These are phyloP conservation scores for Peromyscus melanophrys DNA, from an alignment of 2,797 vertebrate species.

Conservation along the genomic window DNA sequence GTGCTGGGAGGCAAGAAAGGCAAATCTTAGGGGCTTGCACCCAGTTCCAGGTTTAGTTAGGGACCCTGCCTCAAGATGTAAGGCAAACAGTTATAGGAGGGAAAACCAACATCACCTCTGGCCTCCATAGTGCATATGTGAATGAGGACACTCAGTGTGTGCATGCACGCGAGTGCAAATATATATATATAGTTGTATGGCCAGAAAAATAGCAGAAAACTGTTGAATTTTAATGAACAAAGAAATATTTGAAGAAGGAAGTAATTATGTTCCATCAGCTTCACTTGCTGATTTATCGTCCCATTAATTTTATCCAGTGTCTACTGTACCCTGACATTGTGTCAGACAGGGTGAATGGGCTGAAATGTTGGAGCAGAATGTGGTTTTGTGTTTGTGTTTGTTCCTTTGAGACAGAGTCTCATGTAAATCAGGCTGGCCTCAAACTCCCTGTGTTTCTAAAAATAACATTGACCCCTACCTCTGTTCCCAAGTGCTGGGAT, in stretches of 20 bases:
- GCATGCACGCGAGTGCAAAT: too few relatives aligned
- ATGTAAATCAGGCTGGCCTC: neutral
- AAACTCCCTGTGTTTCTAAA: neutral
- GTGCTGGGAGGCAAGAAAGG: neutral
- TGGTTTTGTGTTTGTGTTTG: neutral
- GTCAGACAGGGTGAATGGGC: neutral
- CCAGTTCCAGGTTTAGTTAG: neutral
- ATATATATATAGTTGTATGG: neutral
- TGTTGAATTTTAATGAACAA: constrained; percentile 15
- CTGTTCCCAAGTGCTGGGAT: neutral
- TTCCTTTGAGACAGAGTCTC: neutral
- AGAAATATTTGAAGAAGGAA: constrained; percentile 64
- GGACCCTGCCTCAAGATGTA: neutral
- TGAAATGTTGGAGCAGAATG: neutral
- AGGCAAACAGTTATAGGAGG: neutral
- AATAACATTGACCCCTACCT: neutral
- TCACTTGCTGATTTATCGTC: constrained; percentile 1
- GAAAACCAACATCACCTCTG: neutral
- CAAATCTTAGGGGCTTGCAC: neutral
- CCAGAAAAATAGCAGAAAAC: neutral
- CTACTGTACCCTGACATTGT: neutral
- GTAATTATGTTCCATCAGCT: neutral
- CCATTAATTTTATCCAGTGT: neutral
- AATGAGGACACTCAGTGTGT: too few relatives aligned
- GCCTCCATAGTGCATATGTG: neutral